Evolutionary conservation across 2,888 invertebrate species (phyloP).

Genomic region (Barypeithes pellucidus): DNA sequence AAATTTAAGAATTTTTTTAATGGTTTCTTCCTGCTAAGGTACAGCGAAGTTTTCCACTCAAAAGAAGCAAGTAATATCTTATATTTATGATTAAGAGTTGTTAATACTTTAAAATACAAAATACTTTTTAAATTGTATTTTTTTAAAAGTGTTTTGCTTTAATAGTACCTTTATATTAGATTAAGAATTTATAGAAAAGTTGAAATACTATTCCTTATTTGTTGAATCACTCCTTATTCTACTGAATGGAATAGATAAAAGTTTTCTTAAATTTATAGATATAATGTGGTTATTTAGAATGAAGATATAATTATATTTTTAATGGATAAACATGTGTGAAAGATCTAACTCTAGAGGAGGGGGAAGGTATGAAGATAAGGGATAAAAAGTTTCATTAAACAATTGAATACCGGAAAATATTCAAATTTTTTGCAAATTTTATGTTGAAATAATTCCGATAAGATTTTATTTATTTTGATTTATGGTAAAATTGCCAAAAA

Average conservation of each 20-base stretch:
- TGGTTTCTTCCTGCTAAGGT: too few relatives aligned
- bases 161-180: conserved; percentile 8
- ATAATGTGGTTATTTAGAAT: not conserved
- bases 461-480: not conserved
- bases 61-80: not conserved
- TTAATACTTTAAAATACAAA: conserved; percentile 5
- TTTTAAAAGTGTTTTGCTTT: conserved; percentile 22
- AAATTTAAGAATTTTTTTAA: too few relatives aligned
- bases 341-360: conserved; percentile 5
- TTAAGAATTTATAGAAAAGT: conserved; percentile 25
- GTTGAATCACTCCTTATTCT: conserved; percentile 12
- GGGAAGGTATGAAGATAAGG: conserved; percentile 22
- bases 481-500: not conserved
- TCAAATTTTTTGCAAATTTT: not conserved
- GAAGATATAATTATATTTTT: not conserved
- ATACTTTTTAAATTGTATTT: conserved; percentile 10
- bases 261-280: conserved; percentile 7
- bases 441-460: not conserved
- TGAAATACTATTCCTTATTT: conserved; percentile 25
- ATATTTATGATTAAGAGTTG: not conserved
- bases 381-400: not conserved
- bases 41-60: too few relatives aligned
- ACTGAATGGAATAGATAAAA: conserved; percentile 11
- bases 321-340: conserved; percentile 3
- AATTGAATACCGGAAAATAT: not conserved